Evolutionary conservation across 1,140 invertebrate genomes (phyloP), one percentile per base, ranked within the genome.

Genomic region (Caenorhabditis elegans): DNA sequence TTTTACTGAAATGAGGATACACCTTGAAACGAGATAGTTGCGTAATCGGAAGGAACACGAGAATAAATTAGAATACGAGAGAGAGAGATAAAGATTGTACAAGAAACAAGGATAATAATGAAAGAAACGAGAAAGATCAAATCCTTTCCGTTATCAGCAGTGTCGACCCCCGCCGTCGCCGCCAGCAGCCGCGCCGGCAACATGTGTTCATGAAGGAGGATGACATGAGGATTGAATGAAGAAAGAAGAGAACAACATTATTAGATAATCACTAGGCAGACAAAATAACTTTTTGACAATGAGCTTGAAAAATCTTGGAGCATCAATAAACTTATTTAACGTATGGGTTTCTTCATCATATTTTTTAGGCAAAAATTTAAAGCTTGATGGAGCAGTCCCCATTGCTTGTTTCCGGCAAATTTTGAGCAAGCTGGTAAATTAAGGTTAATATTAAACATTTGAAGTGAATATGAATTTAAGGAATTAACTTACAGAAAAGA

Each of bases 101-200:
- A 60, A 60, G 53, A 60, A 60, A 60, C 53, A n/a, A n/a, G n/a
- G n/a, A 60, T 60, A 28, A 60, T 60, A 60, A 70, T 70, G 60
- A 39, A 43, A 70, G 60, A 70, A 36, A 70, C 28, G 60, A 24
- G 34, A 15, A 2, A n/a, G 60, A 43, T 43, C 39, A 43, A 15
- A 43, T 15, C 39, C 34, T 24, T 28, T 28, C 53, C 53, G 60
- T 70, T 70, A 70, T 70, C 60, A 70, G 60, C 60, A n/a, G n/a
- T n/a, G n/a, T n/a, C n/a, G n/a, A n/a, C n/a, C n/a, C n/a, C n/a
- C 28, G 60, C 34, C 60, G 60, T 39, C 34, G 34, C 60, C 34
- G 24, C 60, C 60, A 34, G 34, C 60, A 70, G 60, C 60, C 60
- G 60, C 60, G 60, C 60, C 60, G 60, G 60, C 60, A 70, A 70